Evolutionary conservation across 2,888 invertebrate genomes (phyloP).

Genomic region (Vandiemenella viatica): DNA sequence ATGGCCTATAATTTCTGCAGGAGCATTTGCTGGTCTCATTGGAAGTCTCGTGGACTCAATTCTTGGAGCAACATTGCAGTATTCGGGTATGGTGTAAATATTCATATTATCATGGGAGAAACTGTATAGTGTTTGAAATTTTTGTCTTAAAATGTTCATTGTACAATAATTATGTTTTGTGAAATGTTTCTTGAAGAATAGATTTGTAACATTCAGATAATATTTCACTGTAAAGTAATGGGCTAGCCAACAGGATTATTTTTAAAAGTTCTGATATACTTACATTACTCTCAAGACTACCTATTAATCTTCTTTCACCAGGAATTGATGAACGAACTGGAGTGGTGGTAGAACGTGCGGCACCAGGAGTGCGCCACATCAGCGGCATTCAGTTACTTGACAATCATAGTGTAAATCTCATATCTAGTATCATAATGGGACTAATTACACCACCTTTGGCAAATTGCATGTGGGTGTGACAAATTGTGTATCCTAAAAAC

Average conservation of each 20-base stretch:
- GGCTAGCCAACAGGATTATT: background rate
- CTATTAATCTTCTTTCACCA: conserved; percentile 29
- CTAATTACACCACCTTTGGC: conserved; percentile 51
- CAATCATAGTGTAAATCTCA: conserved; percentile 77
- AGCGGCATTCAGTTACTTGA: conserved; percentile 61
- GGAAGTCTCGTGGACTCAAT: conserved; percentile 73
- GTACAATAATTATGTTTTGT: too few relatives aligned
- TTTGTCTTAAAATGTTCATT: too few relatives aligned
- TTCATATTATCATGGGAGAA: too few relatives aligned
- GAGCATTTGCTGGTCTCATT: conserved; percentile 55
- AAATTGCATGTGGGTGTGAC: conserved; percentile 37
- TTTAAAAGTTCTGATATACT: background rate
- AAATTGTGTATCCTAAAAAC: too few relatives aligned
- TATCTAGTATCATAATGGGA: conserved; percentile 61
- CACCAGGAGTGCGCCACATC: conserved; percentile 53
- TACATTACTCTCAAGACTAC: background rate
- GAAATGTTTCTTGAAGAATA: too few relatives aligned
- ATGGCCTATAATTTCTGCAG: conserved; percentile 62
- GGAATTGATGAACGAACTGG: conserved; percentile 50
- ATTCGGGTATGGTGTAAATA: conserved; percentile 57
- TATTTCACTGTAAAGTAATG: too few relatives aligned
- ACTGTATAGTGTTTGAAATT: too few relatives aligned
- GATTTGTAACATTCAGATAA: too few relatives aligned
- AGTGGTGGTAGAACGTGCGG: conserved; percentile 54
- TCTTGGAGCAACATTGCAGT: conserved; percentile 73